Evolutionary conservation across 2,888 invertebrate species (phyloP).

Genomic region (Ptilodon capucinus): DNA sequence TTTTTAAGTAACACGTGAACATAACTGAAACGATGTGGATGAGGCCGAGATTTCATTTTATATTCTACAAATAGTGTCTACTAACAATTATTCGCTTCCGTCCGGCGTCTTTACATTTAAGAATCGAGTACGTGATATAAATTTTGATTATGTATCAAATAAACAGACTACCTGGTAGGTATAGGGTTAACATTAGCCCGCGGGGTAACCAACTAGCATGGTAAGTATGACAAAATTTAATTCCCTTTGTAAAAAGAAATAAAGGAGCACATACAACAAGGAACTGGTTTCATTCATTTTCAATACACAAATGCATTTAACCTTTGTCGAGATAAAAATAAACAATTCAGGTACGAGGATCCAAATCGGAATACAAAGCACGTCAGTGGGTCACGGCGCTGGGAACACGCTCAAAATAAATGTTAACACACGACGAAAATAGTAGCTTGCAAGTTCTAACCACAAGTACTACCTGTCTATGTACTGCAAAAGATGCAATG

Average conservation of each 20-base stretch:
- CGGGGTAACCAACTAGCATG: too few species aligned
- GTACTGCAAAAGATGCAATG: not conserved
- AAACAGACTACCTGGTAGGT: not conserved
- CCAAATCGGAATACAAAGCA: conserved; percentile 61
- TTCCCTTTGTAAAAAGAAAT: not conserved
- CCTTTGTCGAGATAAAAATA: conserved; percentile 41
- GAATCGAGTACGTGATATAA: conserved; percentile 14
- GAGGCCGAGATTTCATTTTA: not conserved
- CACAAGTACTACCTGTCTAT: too few species aligned
- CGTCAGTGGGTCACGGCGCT: conserved; percentile 72
- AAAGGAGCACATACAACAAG: not conserved
- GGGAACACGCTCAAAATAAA: conserved; percentile 64
- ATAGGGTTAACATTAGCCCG: too few species aligned
- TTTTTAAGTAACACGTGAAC: not conserved
- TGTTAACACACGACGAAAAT: conserved; percentile 58
- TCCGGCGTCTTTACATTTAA: conserved; percentile 9
- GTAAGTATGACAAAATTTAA: too few species aligned
- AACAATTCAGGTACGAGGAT: conserved; percentile 47
- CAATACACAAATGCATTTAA: not conserved
- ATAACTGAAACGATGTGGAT: not conserved
- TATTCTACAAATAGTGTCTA: conserved; percentile 8
- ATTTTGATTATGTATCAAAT: not conserved
- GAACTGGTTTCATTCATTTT: not conserved
- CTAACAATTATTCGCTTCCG: conserved; percentile 11
- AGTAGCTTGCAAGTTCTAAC: conserved; percentile 38